These are phyloP conservation scores for Arrhopalites spinosus DNA, from an alignment of 2,888 invertebrate genomes.

Conservation along the genomic window DNA sequence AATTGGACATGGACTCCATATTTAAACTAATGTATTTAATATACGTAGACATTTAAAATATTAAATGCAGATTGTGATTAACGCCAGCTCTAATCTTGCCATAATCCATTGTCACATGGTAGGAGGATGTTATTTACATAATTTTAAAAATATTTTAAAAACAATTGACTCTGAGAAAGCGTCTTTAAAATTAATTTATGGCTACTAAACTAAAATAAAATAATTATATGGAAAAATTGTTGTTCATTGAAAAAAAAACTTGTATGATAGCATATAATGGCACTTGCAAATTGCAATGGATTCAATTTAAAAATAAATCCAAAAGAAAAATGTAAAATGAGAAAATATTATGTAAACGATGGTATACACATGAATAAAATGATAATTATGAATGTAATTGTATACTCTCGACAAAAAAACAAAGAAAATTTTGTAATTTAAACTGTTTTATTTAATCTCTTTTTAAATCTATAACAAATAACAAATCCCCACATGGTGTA, in stretches of 20 bases:
- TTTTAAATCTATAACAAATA: too few relatives aligned
- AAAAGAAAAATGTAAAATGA: background rate
- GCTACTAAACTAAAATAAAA: background rate
- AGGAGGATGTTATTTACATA: background rate
- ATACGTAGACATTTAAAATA: background rate
- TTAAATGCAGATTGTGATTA: background rate
- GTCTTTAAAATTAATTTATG: background rate
- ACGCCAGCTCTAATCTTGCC: background rate
- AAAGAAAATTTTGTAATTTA: too few relatives aligned
- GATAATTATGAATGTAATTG: background rate
- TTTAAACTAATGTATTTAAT: too few relatives aligned
- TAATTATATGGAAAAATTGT: background rate
- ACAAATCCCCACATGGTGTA: too few relatives aligned
- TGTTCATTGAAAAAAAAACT: background rate
- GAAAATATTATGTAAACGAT: background rate
- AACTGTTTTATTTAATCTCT: too few relatives aligned
- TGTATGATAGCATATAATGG: background rate
- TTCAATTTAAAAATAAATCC: too few relatives aligned
- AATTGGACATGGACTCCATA: too few relatives aligned
- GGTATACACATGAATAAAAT: background rate
- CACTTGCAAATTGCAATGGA: background rate
- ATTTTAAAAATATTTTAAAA: too few relatives aligned
- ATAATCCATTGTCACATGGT: background rate
- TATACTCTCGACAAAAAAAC: too few relatives aligned
- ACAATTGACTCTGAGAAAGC: too few relatives aligned